Percentiles rank a stretch among this genome's conserved stretches.
These are phyloP conservation scores for Agrypnus murinus DNA, from an alignment of 2,888 invertebrate genomes.

Conservation along the genomic window DNA sequence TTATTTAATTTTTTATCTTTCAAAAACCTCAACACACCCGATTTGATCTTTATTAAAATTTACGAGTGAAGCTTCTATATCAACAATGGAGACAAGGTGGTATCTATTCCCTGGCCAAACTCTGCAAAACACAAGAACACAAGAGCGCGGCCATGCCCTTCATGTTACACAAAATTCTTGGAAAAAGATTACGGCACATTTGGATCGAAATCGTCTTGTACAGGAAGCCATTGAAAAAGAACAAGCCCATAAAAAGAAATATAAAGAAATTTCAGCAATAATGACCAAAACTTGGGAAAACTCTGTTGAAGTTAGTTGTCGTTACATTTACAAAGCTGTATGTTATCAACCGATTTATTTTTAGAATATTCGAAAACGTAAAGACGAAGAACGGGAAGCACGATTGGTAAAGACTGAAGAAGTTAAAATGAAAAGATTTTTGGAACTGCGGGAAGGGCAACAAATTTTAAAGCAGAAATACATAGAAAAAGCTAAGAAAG, in stretches of 20 bases:
- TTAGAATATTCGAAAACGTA: slow-evolving; percentile 54
- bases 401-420: slow-evolving; percentile 49
- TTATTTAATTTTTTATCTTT: no score
- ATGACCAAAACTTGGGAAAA: slow-evolving; percentile 71
- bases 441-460: slow-evolving; percentile 58
- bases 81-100: slow-evolving; percentile 65
- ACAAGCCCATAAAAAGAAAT: slow-evolving; percentile 64
- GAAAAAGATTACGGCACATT: slow-evolving; percentile 65
- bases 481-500: slow-evolving; percentile 57
- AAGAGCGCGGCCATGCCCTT: slow-evolving; percentile 64
- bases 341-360: neutral
- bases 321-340: neutral
- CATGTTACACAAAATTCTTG: slow-evolving; percentile 64
- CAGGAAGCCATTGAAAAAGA: slow-evolving; percentile 66
- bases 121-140: slow-evolving; percentile 64
- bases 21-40: no score
- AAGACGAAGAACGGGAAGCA: slow-evolving; percentile 52
- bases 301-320: slow-evolving; percentile 66
- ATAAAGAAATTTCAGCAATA: slow-evolving; percentile 69
- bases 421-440: slow-evolving; percentile 51
- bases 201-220: slow-evolving; percentile 63
- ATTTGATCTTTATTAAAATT: neutral
- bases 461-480: slow-evolving; percentile 59
- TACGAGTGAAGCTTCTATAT: neutral
- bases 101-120: slow-evolving; percentile 65